Base-by-base conservation (phyloP, 1,140 invertebrate species). In the Schlechtendalia chinensis region DNA sequence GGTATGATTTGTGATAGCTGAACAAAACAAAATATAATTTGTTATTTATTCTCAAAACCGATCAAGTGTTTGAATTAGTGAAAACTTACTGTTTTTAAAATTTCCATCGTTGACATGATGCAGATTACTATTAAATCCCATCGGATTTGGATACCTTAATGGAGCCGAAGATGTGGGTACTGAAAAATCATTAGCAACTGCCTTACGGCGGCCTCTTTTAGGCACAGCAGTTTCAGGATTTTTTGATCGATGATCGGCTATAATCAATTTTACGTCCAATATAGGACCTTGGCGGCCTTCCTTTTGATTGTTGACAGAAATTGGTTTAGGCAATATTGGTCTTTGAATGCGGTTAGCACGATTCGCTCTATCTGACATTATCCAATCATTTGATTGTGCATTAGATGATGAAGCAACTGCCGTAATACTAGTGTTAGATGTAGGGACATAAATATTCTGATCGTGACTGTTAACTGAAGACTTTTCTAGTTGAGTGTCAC, bases 191-290 rank as follows among this genome's bases (percentile, higher is more conserved):
- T 87, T 47, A 85, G 84, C 84, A 14, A 19, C 22, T 10, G 8
- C 58, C 0, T 87, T 85, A 82, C 87, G 84, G 50, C 87, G 85
- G 24, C 87, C 86, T 74, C 87, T 65, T 77, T 80, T 82, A 4
- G 82, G 71, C 12, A 82, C 27, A 27, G 24, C 75, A 16, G 81
- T 53, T 67, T 83, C 82, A 29, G 82, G 81, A 82, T 82, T 81
- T 53, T 82, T 82, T 39, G 82, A 82, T 59, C 84, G 83, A 84
- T 94, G 93, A 85, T 94, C 92, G 1, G 92, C 93, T 83, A 95
- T 94, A 74, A 95, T 91, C 6, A 93, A 91, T 84, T 92, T 89
- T 16, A 94, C 93, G 85, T 94, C 92, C 63, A 94, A 89, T 39
- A 91, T 91, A 0, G 91, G 89, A 0, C 93, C 91, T 83, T 94